Evolutionary conservation across 2,888 invertebrate species (phyloP).

Genomic region (Amiota mariae): DNA sequence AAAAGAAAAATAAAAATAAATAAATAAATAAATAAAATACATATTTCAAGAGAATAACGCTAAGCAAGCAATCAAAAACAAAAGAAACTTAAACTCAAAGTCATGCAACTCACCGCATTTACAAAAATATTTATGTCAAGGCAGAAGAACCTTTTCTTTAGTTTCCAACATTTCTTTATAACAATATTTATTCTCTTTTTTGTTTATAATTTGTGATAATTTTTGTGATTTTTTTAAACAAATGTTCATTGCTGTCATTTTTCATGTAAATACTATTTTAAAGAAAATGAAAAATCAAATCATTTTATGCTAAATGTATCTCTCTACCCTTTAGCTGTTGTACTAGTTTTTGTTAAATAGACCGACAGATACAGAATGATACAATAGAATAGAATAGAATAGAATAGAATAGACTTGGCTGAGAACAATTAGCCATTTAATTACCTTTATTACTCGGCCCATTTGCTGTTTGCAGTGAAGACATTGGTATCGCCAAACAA

Average conservation of each 20-base stretch:
- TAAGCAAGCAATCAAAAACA: background rate
- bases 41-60: no score
- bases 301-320: constrained; percentile 4
- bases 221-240: background rate
- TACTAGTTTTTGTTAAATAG: background rate
- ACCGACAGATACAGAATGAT: no score
- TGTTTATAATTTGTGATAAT: background rate
- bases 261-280: background rate
- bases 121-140: constrained; percentile 49
- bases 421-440: constrained; percentile 55
- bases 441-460: constrained; percentile 63
- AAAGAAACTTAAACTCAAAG: constrained; percentile 24
- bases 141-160: constrained; percentile 37
- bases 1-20: constrained; percentile 19
- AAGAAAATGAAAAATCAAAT: background rate
- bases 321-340: no score
- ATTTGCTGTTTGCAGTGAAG: constrained; percentile 70
- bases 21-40: no score
- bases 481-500: constrained; percentile 73
- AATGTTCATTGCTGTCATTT: no score
- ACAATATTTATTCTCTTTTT: constrained; percentile 11
- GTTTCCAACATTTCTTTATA: background rate
- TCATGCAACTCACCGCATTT: constrained; percentile 40
- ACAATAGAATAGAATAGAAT: background rate
- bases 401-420: background rate